Conservation (phyloP, 2,113 vertebrate genomes). For the Octodon degus region DNA sequence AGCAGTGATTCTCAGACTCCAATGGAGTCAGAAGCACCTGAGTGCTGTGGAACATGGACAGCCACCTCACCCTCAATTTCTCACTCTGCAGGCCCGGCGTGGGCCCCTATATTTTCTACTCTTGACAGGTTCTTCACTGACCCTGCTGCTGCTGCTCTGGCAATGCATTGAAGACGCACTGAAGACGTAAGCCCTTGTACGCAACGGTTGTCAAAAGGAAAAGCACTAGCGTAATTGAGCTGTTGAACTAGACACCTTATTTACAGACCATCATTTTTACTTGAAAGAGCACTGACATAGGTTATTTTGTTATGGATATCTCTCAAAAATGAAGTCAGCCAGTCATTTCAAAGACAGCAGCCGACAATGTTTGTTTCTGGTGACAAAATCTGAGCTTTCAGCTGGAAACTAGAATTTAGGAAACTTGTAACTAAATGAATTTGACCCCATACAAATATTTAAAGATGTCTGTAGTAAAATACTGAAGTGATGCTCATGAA, state of each 20-base stretch:
- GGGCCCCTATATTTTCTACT: background rate
- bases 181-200: background rate
- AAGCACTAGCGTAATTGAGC: background rate
- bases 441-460: background rate
- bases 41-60: background rate
- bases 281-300: conserved; percentile 35
- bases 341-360: conserved; percentile 31
- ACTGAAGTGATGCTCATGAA: background rate
- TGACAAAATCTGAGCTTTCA: conserved; percentile 51
- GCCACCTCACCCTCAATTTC: background rate
- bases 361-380: background rate
- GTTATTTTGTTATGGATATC: conserved; percentile 9
- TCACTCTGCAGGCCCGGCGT: background rate
- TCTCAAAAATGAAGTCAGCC: conserved; percentile 19
- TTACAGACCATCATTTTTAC: conserved; percentile 41
- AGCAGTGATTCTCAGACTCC: background rate
- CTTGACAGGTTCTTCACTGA: background rate
- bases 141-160: background rate
- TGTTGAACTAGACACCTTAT: conserved; percentile 28
- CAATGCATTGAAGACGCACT: background rate
- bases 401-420: conserved; percentile 33
- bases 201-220: background rate
- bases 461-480: conserved; percentile 24
- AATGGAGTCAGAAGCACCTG: background rate
- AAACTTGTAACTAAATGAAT: background rate